Conservation (phyloP, 2,113 vertebrate species). For the Cottus gobio region DNA sequence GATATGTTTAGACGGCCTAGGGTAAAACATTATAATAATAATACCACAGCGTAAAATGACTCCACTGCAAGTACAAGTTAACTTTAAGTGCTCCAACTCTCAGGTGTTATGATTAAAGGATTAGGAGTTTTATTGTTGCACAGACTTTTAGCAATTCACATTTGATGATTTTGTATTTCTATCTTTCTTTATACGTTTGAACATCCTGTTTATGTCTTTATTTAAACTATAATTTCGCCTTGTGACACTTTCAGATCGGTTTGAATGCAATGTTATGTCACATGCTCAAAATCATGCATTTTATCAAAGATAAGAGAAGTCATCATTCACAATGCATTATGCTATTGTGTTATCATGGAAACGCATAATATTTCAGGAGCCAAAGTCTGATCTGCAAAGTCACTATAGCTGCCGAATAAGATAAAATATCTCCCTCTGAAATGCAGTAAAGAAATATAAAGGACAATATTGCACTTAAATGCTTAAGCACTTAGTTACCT, state of each 20-base stretch:
- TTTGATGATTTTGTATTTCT: not conserved
- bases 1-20: not conserved
- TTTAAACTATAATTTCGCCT: not conserved
- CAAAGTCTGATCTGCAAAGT: not conserved
- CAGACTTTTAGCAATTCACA: not conserved
- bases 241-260: not conserved
- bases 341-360: not conserved
- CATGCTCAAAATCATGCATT: too few species aligned
- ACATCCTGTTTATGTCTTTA: not conserved
- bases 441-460: not conserved
- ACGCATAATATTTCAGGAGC: too few species aligned
- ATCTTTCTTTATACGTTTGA: not conserved
- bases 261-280: not conserved
- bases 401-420: not conserved
- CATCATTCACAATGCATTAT: not conserved
- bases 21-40: not conserved
- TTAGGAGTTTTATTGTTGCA: not conserved
- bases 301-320: not conserved
- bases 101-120: not conserved
- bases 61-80: not conserved
- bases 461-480: not conserved
- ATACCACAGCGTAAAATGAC: not conserved
- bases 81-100: not conserved
- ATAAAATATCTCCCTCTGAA: not conserved
- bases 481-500: not conserved